Conservation (phyloP, 2,888 invertebrate species). For the Gymnocheta viridis region DNA sequence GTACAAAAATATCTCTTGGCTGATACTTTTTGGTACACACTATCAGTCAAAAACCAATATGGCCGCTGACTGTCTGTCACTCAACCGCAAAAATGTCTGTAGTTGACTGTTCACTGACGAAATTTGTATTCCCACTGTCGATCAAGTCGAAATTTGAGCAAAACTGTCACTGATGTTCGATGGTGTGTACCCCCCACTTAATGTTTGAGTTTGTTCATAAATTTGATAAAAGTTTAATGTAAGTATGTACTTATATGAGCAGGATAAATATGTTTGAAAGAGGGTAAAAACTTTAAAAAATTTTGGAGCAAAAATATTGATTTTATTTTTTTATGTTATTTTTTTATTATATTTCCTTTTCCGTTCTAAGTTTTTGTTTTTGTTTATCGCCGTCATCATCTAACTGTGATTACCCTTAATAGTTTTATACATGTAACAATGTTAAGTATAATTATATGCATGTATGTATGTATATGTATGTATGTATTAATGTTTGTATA, state of each 20-base stretch:
- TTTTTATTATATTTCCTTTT: not conserved
- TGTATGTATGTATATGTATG: not conserved
- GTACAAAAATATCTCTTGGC: no score
- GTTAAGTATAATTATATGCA: not conserved
- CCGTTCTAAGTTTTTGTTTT: not conserved
- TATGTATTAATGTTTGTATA: not conserved
- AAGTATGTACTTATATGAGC: not conserved
- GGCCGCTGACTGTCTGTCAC: no score
- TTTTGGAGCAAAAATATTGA: no score
- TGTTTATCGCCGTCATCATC: not conserved
- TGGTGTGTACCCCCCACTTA: no score
- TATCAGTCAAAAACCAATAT: no score
- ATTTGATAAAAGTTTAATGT: not conserved
- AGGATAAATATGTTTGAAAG: not conserved
- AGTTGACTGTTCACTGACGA: no score
- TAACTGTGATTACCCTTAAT: conserved; percentile 26
- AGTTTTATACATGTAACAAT: not conserved
- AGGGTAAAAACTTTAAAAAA: not conserved
- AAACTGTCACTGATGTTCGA: no score
- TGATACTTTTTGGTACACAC: no score
- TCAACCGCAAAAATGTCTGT: no score
- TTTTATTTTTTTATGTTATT: not conserved
- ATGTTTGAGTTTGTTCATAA: not conserved
- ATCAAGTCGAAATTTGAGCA: no score
- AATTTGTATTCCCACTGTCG: no score